A percentile compares a stretch with the other conserved stretches of the same genome.
Conservation (phyloP, 2,113 vertebrate genomes). For the Eudorcas thomsonii region DNA sequence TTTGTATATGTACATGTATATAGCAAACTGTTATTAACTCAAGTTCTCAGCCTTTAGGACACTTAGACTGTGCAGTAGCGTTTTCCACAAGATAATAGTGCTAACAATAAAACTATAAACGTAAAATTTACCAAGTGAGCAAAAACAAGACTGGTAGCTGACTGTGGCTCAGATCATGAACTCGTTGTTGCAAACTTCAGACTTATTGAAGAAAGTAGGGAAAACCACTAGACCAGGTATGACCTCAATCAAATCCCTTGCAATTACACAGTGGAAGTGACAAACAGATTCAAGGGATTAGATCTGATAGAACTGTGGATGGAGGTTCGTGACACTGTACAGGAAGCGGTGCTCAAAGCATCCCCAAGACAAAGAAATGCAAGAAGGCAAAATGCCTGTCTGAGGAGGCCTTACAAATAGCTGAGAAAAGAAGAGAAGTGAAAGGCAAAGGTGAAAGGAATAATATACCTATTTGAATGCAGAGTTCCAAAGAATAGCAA, state of each 20-base stretch:
- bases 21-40: not conserved
- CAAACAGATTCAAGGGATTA: not conserved
- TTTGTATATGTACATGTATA: not conserved
- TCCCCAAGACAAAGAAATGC: not conserved
- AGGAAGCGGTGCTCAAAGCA: not conserved
- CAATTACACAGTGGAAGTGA: not conserved
- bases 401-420: not conserved
- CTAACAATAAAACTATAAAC: not conserved
- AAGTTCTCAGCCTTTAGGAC: not conserved
- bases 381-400: not conserved
- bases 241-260: not conserved
- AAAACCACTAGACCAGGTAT: not conserved
- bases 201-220: not conserved
- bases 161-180: not conserved
- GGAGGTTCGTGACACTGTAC: not conserved
- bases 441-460: not conserved
- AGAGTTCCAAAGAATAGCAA: not conserved
- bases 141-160: not conserved
- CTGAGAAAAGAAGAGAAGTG: not conserved
- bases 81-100: not conserved
- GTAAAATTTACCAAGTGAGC: not conserved
- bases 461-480: not conserved
- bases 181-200: not conserved
- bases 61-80: not conserved
- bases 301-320: not conserved